Evolutionary conservation across 2,888 invertebrate species (phyloP), one percentile per base, ranked within the genome.

Genomic region (Nycteola revayana): DNA sequence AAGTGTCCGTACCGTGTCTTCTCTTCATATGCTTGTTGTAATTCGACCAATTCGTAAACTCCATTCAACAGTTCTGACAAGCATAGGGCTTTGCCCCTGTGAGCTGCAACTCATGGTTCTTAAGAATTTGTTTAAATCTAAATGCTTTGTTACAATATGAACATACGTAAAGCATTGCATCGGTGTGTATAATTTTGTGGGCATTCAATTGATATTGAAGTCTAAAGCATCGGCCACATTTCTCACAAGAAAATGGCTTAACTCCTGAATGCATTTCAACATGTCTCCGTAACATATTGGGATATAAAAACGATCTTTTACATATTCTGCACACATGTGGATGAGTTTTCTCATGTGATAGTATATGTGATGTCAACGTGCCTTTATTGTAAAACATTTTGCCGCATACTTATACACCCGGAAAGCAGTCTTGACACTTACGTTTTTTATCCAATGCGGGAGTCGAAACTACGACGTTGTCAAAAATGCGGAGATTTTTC

Each of bases 11-110:
- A 20, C 92, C 92, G 44, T 94, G 94, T 14, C 94, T 83, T 11
- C 94, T 78, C 74, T 94, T 94, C 93, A 94, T 94, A 64, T 95
- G 95, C 56, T 95, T 95, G 59, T 94, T 94, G 58, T 94, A 94
- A 75, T 95, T 95, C 0, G 94, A 94, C 94, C 94, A 94, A 65
- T 95, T 94, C 0, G 94, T 94, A 51, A 95, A 95, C 60, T 94
- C 82, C 84, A 88, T 84, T 34, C 92, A 91, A 59, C 95, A 95
- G 44, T 92, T 91, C 20, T 91, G 71, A 55, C 95, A 95, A 0
- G 92, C 91, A 63, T 94, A 95, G 0, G 94, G 95, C 18, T 94
- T 90, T 21, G 92, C 93, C 0, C 91, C 92, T 0, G 92, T 93
- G 49, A 95, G 95, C 51, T 93, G 93, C 7, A 94, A 77, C 38